Evolutionary conservation across 1,140 invertebrate species (phyloP).

Genomic region (Drosophila virilis): DNA sequence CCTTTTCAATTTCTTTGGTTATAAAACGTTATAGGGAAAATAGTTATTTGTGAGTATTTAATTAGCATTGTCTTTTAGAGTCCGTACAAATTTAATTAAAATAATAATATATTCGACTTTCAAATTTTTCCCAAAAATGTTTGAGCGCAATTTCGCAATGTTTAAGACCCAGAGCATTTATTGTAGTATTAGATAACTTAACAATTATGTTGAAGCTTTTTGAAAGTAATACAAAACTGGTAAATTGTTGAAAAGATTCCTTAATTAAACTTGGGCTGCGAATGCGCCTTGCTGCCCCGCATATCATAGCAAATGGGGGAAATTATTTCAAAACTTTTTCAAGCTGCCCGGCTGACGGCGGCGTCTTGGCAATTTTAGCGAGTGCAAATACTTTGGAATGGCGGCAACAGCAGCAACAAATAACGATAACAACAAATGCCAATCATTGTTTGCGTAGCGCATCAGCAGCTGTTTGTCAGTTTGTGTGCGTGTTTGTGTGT

Average conservation of each 20-base stretch:
- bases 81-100: too few species aligned
- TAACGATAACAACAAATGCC: slow-evolving; percentile 72
- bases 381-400: slow-evolving; percentile 72
- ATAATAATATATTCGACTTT: not conserved
- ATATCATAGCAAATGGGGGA: slow-evolving; percentile 62
- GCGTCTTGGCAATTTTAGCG: slow-evolving; percentile 61
- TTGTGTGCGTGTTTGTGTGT: not conserved
- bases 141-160: not conserved
- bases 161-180: not conserved
- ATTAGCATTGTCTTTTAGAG: too few species aligned
- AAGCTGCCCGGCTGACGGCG: slow-evolving; percentile 43
- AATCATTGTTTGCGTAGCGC: slow-evolving; percentile 79
- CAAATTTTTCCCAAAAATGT: not conserved
- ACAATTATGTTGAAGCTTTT: slow-evolving; percentile 1
- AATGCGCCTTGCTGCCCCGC: slow-evolving; percentile 33
- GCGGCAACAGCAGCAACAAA: slow-evolving; percentile 32
- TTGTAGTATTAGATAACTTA: slow-evolving; percentile 16
- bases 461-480: slow-evolving; percentile 68
- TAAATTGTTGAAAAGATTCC: slow-evolving; percentile 50
- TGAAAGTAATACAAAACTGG: slow-evolving; percentile 33
- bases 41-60: too few species aligned
- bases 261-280: slow-evolving; percentile 68
- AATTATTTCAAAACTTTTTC: slow-evolving; percentile 71
- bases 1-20: too few species aligned
- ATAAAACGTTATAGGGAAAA: too few species aligned